Conservation (phyloP, 37 sponge, comb jelly and placozoan genomes). For the Mnemiopsis leidyi region DNA sequence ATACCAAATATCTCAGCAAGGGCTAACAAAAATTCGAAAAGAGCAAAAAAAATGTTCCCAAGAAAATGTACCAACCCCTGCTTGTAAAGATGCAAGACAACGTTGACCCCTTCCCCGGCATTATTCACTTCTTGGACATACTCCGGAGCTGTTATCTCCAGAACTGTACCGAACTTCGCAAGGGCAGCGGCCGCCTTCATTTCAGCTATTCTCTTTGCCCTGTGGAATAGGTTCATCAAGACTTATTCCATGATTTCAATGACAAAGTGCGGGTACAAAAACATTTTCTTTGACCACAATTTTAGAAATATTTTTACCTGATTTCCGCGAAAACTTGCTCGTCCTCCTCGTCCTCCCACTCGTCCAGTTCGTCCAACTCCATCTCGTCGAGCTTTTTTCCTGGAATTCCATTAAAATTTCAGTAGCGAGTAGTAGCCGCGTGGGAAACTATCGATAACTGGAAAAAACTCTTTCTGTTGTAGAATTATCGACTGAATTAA, state of each 20-base stretch:
- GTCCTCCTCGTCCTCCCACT: slow-evolving; percentile 96
- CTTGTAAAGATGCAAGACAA: slow-evolving; percentile 93
- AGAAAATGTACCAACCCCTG: slow-evolving; percentile 76
- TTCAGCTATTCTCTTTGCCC: slow-evolving; percentile 91
- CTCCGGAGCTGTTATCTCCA: slow-evolving; percentile 87
- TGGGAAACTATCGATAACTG: too few species aligned
- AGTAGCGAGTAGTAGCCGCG: too few species aligned
- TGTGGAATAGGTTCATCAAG: slow-evolving; percentile 17
- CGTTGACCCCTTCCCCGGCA: slow-evolving; percentile 96
- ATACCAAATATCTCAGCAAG: too few species aligned
- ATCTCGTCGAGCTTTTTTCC: slow-evolving; percentile 79
- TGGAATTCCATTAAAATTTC: neutral
- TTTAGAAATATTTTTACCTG: slow-evolving; percentile 86
- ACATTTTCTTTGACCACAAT: too few species aligned
- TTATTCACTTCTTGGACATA: slow-evolving; percentile 98
- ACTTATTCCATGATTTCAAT: neutral
- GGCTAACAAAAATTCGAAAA: neutral
- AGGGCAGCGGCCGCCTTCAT: slow-evolving; percentile 73
- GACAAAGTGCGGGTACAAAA: too few species aligned
- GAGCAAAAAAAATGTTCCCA: neutral
- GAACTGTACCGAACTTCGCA: slow-evolving; percentile 83
- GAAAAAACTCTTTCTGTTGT: too few species aligned
- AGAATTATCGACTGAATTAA: too few species aligned
- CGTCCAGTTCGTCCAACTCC: slow-evolving; percentile 94
- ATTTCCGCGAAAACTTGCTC: slow-evolving; percentile 83